Evolutionary conservation across 2,113 vertebrate genomes (phyloP).

Genomic region (Siniperca chuatsi): DNA sequence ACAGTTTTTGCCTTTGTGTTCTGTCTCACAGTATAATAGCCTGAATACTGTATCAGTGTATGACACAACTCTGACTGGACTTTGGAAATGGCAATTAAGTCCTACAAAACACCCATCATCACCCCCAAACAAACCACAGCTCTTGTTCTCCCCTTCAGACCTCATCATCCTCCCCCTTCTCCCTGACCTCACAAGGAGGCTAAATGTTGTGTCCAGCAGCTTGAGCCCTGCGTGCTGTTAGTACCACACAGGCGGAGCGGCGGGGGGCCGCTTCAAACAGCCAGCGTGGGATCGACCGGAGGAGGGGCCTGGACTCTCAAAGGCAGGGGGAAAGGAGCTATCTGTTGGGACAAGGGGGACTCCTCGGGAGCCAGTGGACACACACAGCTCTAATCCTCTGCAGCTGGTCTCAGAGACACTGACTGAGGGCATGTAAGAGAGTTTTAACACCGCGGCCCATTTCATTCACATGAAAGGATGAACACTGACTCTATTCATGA

Average conservation of each 20-base stretch:
- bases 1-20: not conserved
- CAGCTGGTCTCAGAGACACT: conserved; percentile 83
- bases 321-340: conserved; percentile 76
- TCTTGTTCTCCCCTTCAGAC: conserved; percentile 48
- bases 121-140: conserved; percentile 70
- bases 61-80: conserved; percentile 66
- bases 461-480: conserved; percentile 80
- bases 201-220: conserved; percentile 85
- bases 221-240: conserved; percentile 82
- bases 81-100: conserved; percentile 77
- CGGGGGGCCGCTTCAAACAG: conserved; percentile 83
- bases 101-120: conserved; percentile 61
- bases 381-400: conserved; percentile 86
- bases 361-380: conserved; percentile 75
- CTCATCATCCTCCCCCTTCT: conserved; percentile 38
- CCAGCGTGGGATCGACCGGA: conserved; percentile 75
- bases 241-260: conserved; percentile 82
- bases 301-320: conserved; percentile 70
- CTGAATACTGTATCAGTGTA: conserved; percentile 53
- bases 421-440: conserved; percentile 74
- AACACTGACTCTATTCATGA: conserved; percentile 77
- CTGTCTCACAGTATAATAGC: conserved; percentile 23
- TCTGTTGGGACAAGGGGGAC: conserved; percentile 79
- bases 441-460: conserved; percentile 68
- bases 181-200: conserved; percentile 82